A percentile compares a stretch with the other conserved stretches of the same genome.
Evolutionary conservation across 2,888 invertebrate genomes (phyloP).

Genomic region (Meiosimyza decipiens): DNA sequence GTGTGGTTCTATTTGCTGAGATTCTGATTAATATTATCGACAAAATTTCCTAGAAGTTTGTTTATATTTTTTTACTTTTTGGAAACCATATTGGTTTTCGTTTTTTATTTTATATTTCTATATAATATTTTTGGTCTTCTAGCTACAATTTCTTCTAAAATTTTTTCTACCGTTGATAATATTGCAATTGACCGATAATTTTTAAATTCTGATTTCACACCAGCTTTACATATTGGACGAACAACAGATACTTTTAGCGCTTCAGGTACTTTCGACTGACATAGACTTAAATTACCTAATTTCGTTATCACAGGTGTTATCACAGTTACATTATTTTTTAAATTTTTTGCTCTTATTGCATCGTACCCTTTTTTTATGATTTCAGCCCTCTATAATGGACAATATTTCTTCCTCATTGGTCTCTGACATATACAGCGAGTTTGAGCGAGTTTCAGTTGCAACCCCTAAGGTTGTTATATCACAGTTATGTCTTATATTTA

Average conservation of each 20-base stretch:
- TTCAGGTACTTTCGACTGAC: neutral
- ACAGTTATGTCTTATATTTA: slow-evolving; percentile 21
- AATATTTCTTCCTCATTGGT: slow-evolving; percentile 20
- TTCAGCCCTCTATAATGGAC: no score
- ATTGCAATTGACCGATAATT: slow-evolving; percentile 27
- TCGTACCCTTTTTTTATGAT: no score
- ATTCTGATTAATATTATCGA: neutral
- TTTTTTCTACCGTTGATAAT: slow-evolving; percentile 24
- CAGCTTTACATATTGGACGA: slow-evolving; percentile 24
- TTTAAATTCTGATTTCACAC: slow-evolving; percentile 21
- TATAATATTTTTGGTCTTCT: slow-evolving; percentile 14
- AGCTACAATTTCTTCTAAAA: slow-evolving; percentile 31
- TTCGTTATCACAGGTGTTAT: no score
- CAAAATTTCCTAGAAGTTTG: slow-evolving; percentile 17
- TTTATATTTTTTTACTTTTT: slow-evolving; percentile 27
- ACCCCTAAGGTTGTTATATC: slow-evolving; percentile 2
- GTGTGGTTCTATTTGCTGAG: slow-evolving; percentile 16
- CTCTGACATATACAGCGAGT: neutral
- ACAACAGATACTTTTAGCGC: slow-evolving; percentile 15
- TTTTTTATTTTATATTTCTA: slow-evolving; percentile 18
- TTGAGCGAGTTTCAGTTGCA: no score
- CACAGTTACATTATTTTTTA: no score
- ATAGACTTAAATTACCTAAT: neutral
- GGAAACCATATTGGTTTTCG: slow-evolving; percentile 24
- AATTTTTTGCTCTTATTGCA: no score